Conservation (phyloP, 2,113 vertebrate genomes). For the Leptosomus discolor region DNA sequence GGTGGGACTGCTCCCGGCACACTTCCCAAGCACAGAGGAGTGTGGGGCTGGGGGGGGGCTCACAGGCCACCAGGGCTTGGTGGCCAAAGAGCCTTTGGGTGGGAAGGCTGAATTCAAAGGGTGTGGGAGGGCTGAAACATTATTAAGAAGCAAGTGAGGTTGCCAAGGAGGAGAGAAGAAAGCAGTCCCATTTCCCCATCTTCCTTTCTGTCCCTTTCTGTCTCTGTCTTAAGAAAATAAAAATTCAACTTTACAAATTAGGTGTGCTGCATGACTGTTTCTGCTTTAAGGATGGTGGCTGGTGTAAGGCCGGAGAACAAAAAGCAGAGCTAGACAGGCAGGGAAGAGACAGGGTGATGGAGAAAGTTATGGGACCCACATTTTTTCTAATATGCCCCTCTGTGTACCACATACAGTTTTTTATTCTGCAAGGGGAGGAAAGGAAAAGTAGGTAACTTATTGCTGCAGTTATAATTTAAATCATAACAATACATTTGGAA, state of each 20-base stretch:
- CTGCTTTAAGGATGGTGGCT: neutral
- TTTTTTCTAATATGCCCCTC: neutral
- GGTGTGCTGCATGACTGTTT: neutral
- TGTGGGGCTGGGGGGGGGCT: neutral
- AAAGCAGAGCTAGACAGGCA: neutral
- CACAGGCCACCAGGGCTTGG: neutral
- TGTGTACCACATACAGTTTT: neutral
- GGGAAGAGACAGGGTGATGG: neutral
- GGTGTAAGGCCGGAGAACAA: neutral
- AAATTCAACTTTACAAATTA: neutral
- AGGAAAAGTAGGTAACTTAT: neutral
- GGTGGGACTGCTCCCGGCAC: neutral
- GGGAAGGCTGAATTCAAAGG: neutral
- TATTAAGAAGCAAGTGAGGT: neutral
- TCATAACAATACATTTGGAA: neutral
- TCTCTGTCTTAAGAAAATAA: neutral
- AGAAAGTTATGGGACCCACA: neutral
- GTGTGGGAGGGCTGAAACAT: neutral
- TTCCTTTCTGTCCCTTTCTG: neutral
- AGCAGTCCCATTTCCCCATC: neutral
- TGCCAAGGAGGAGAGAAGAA: neutral
- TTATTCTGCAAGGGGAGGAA: neutral
- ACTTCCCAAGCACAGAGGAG: neutral
- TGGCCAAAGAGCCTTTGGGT: neutral
- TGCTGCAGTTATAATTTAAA: neutral